These are phyloP conservation scores for Zaprionus capensis DNA, from an alignment of 1,140 invertebrate genomes.

Conservation along the genomic window DNA sequence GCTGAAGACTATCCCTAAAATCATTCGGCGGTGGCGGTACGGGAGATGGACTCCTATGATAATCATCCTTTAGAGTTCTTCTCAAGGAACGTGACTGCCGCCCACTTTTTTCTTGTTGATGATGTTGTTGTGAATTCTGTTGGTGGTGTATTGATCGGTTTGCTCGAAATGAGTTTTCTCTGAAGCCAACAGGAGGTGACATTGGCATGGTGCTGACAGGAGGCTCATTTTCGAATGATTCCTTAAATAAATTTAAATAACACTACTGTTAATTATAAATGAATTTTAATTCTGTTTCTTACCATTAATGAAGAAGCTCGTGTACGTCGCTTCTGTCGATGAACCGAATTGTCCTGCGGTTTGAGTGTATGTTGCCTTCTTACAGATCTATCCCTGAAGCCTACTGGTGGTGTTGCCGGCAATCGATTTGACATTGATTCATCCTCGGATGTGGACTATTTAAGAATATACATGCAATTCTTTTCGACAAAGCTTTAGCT, in stretches of 20 bases:
- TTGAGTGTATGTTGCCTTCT: not conserved
- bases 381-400: conserved; percentile 5
- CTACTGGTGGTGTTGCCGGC: conserved; percentile 6
- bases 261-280: not conserved
- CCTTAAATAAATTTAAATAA: not conserved
- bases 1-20: not conserved
- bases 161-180: not conserved
- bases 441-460: not conserved
- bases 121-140: not conserved
- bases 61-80: not conserved
- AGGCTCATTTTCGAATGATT: not conserved
- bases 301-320: not conserved
- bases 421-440: not conserved
- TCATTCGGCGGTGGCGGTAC: not conserved
- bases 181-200: not conserved
- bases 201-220: not conserved
- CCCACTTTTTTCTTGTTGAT: not conserved
- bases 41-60: not conserved
- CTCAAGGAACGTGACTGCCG: not conserved
- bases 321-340: not conserved
- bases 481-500: not conserved
- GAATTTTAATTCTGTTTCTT: not conserved
- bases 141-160: not conserved
- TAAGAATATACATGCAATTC: not conserved
- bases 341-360: not conserved